Base-by-base conservation (phyloP, 2,888 invertebrate genomes). In the Drosophila maculinotata region DNA sequence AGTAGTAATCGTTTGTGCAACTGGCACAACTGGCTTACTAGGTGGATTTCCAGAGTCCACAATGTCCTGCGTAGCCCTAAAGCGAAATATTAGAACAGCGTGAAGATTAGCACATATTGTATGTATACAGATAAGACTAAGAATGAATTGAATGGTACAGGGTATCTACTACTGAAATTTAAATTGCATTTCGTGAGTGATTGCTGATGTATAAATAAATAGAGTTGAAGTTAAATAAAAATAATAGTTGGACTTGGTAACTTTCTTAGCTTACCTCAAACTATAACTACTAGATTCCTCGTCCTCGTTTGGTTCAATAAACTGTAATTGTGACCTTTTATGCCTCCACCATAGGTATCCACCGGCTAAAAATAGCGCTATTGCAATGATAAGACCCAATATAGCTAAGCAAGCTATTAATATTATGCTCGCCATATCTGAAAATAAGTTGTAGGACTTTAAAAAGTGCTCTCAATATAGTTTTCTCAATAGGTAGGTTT, bases 261-360 rank as follows among this genome's bases (percentile, higher is more conserved):
- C 30, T 20, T 14, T 8, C 17, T 10, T 17, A 30, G 77, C 79
- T 85, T 80, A 91, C 91, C 91, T 89, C 71, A 91, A 85, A 59
- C 91, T 91, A 33, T 91, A 91, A 69, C 90, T 91, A 64, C 90
- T 91, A 10, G 91, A 91, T 58, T 91, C 90, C 49, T 91, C 91
- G 31, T 91, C 91, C 70, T 91, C 91, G 64, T 90, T 90, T 23
- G 91, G 91, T 56, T 91, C 91, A 69, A 91, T 91, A 74, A 91
- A 91, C 57, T 91, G 91, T 30, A 91, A 71, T 65, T 91, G 90
- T 4, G 91, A 91, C 58, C 91, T 90, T 90, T 91, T 91, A 65
- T 91, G 91, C n/a, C 91, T 85, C 91, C 91, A 91, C 91, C 91
- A 91, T 12, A 91, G 77, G 69, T 91, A 91, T 30, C 91, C 91